Percentiles rank a stretch among this genome's conserved stretches.
These are phyloP conservation scores for Vesta saturnalis DNA, from an alignment of 2,888 invertebrate genomes.

Conservation along the genomic window DNA sequence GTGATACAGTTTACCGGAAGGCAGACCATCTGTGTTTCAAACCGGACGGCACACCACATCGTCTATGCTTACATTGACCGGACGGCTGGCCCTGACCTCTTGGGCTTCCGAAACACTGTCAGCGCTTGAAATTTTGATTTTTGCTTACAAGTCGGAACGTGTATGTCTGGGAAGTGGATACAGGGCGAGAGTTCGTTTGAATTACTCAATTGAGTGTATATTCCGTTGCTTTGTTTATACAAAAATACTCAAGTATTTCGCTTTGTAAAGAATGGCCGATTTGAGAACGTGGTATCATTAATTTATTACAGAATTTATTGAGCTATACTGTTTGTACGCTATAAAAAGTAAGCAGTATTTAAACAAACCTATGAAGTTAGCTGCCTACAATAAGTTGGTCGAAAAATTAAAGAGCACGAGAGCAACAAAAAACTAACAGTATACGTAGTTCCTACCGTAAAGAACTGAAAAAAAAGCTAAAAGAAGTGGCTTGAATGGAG, in stretches of 20 bases:
- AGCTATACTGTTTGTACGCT: neutral
- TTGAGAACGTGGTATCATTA: no score
- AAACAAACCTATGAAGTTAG: no score
- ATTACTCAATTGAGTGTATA: no score
- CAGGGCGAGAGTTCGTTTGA: neutral
- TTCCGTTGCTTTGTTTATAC: neutral
- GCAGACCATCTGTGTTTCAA: no score
- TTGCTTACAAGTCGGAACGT: neutral
- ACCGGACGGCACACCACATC: neutral
- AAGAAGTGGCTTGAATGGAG: no score
- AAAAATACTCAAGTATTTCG: no score
- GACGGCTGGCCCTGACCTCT: neutral
- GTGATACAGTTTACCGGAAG: neutral
- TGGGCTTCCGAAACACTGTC: neutral
- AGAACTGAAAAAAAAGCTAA: conserved; percentile 8
- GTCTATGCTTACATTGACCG: no score
- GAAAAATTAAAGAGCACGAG: neutral
- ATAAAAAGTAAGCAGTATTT: neutral
- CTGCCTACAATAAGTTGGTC: neutral
- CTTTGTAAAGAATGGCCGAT: no score
- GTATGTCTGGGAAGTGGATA: neutral
- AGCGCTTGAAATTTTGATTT: neutral
- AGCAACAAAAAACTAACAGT: neutral
- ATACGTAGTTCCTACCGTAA: neutral
- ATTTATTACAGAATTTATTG: neutral